Base-by-base conservation (phyloP, 2,888 invertebrate genomes). In the Halocaridina rubra region DNA sequence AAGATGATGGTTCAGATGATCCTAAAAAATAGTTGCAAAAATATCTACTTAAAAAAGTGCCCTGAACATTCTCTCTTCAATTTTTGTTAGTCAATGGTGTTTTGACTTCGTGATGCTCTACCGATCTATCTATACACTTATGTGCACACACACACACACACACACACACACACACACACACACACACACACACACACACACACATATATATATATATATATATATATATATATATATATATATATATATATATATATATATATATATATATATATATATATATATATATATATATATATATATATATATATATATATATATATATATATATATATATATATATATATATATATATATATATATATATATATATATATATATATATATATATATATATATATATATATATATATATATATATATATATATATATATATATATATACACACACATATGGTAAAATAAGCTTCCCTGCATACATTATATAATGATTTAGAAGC, bases 181-280 rank as follows among this genome's bases (percentile, higher is more conserved):
- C 30, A 74, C 27, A 30, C 30, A 30, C 30, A 69, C 30, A 69
- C 30, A 29, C 13, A 30, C 30, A 69, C 30, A 30, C 30, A 69
- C 30, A 69, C 16, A 69, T 69, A 27, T 69, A 69, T 69, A 69
- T 69, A 69, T 69, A 69, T 69, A 69, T 69, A 29, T 69, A 74
- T 74, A 39, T 74, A 74, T 39, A 74, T 74, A 39, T 13, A 39
- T 39, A n/a, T 74, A 39, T 74, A 39, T 74, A 39, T 74, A 39
- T 74, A 39, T 39, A 74, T 67, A 74, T 39, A 74, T 39, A 74
- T 39, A 39, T n/a, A 39, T 39, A 74, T 39, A 74, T 2, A 74
- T 39, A 74, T 39, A 74, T 39, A 74, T 39, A 74, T 39, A 39
- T 8, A 75, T 53, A 75, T 53, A 75, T 53, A 75, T 27, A 75